Evolutionary conservation across 2,113 vertebrate genomes (phyloP).

Genomic region (Orientallactaga bullata): DNA sequence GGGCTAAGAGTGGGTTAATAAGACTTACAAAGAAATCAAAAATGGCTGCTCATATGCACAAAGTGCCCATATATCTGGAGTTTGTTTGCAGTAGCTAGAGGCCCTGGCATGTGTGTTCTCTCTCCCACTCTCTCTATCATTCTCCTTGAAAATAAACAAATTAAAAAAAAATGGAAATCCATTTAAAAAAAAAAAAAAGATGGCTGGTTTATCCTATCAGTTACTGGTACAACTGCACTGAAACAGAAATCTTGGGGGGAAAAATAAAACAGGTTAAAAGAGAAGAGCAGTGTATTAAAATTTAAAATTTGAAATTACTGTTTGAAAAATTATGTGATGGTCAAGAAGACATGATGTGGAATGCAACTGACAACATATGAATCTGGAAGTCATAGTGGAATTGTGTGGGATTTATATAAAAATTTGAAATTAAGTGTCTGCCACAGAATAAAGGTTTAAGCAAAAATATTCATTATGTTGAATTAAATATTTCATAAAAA

Average conservation of each 20-base stretch:
- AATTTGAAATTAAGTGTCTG: background rate
- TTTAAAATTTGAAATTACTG: constrained; percentile 31
- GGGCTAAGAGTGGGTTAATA: background rate
- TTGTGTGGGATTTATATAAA: background rate
- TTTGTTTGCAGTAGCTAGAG: too few species aligned
- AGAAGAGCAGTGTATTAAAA: background rate
- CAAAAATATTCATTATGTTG: background rate
- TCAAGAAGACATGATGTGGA: background rate
- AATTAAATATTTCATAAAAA: constrained; percentile 30
- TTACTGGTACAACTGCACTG: too few species aligned
- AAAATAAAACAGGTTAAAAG: background rate
- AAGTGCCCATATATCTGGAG: too few species aligned
- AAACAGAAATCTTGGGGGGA: background rate
- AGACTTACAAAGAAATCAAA: background rate
- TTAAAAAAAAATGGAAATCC: too few species aligned
- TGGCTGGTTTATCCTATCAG: background rate
- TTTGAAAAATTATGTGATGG: background rate
- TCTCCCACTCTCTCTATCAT: too few species aligned
- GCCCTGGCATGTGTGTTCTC: too few species aligned
- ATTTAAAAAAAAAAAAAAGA: too few species aligned
- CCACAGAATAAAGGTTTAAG: background rate
- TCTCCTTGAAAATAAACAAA: too few species aligned
- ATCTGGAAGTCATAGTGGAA: background rate
- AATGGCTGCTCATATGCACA: too few species aligned
- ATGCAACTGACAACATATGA: background rate